Base-by-base conservation (phyloP, 2,113 vertebrate species). In the Platichthys flesus region DNA sequence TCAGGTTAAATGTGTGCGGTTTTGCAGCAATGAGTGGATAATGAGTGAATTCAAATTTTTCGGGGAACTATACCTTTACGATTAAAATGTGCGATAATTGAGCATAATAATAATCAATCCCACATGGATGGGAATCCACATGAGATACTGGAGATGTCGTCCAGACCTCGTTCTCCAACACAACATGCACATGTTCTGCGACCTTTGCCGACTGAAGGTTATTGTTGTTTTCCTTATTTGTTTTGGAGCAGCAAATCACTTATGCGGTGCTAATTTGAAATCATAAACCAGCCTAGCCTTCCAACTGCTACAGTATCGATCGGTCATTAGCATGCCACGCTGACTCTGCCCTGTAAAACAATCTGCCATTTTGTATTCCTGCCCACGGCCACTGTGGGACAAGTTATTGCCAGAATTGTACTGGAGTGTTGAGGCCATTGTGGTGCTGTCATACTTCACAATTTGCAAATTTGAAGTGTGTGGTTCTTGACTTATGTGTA, bases 241-340 rank as follows among this genome's bases (percentile, higher is more conserved):
- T 63, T 78, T 68, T 72, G 64, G 69, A 85, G 71, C 8, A 82
- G 78, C 81, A 55, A 66, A 81, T 83, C 62, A 77, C 85, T 86
- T 76, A 74, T 40, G 57, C 18, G 3, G 62, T 65, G 71, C 76
- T 89, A 80, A 89, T 90, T 88, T 80, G 67, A 80, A 89, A 82
- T 90, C 78, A 83, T 85, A 85, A 88, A 77, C 61, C 65, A 69
- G 64, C 75, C 51, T 61, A 31, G 78, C 77, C 81, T 54, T 75
- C 80, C 77, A 76, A 74, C 88, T 7, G 42, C 87, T 83, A 1
- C 75, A 26, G 71, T 90, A 92, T 90, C 83, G 89, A 92, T 90
- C 83, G 37, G 63, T 79, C 84, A 88, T 92, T 88, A 90, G 77
- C 75, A 65, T 78, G 81, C 76, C 79, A 74, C 89, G 68, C 72